Evolutionary conservation across 1,140 invertebrate species (phyloP), one percentile per base, ranked within the genome.

Genomic region (Eurosta solidaginis): DNA sequence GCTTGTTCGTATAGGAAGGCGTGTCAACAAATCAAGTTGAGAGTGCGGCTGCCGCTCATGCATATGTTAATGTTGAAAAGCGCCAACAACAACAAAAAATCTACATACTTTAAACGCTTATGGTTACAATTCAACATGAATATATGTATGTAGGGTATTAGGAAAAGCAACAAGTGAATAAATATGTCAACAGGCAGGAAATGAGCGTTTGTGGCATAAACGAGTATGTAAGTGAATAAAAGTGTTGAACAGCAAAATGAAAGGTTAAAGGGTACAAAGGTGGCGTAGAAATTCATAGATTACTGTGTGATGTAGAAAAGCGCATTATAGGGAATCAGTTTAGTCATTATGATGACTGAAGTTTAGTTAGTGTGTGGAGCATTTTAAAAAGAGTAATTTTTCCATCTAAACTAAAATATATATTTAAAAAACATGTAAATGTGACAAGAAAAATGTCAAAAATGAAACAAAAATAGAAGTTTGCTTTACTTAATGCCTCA

Each of bases 171-270:
- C 59, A 68, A 68, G 59, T 68, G n/a, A n/a, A n/a, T n/a, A n/a
- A n/a, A n/a, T n/a, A 17, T 68, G 59, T 68, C 59, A 68, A 68
- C 59, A 68, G n/a, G 59, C 59, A 68, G 59, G 59, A 68, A 68
- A n/a, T 40, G n/a, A 68, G 33, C 59, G 59, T 68, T 68, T 68
- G 59, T 40, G 59, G 6, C 17, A 68, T n/a, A 68, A 68, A n/a
- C 40, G 59, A 40, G 40, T 40, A 20, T 29, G 40, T 40, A 20
- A 52, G 54, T 5, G 54, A 5, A 25, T n/a, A n/a, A n/a, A n/a
- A n/a, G n/a, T n/a, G n/a, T n/a, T n/a, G n/a, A n/a, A n/a, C n/a
- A n/a, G n/a, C n/a, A n/a, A n/a, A n/a, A n/a, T n/a, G n/a, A n/a
- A 33, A 22, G 59, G 59, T 68, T 68, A 42, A 68, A 68, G 59